Conservation (phyloP, 1,140 invertebrate genomes). For the Megalonaias nervosa region DNA sequence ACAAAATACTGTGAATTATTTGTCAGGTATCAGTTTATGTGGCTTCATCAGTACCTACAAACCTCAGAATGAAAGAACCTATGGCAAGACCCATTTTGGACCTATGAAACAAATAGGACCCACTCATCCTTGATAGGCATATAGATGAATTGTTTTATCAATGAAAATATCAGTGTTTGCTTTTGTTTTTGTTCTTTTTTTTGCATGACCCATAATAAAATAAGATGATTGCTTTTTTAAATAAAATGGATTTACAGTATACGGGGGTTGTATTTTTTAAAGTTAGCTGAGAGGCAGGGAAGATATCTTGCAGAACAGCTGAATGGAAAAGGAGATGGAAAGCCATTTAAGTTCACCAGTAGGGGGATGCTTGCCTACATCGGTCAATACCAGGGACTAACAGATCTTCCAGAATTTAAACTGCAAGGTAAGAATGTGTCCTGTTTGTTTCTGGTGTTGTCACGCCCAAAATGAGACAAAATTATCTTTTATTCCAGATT, state of each 20-base stretch:
- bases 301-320: conserved; percentile 66
- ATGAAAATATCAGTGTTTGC: background rate
- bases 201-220: background rate
- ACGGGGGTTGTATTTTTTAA: background rate
- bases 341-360: conserved; percentile 66
- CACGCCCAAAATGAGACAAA: no score
- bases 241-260: background rate
- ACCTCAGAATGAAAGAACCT: background rate
- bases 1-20: no score
- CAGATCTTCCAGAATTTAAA: conserved; percentile 69
- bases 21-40: no score
- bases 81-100: background rate
- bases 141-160: background rate
- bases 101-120: background rate
- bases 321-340: conserved; percentile 36
- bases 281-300: conserved; percentile 71
- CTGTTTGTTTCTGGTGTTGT: background rate
- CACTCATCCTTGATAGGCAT: background rate
- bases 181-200: background rate
- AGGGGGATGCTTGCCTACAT: conserved; percentile 72
- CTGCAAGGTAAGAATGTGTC: conserved; percentile 57
- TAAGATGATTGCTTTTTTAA: background rate
- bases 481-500: no score
- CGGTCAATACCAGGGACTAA: conserved; percentile 68
- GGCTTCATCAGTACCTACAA: no score